Conservation (phyloP, 2,888 invertebrate species). For the Latrodectus hesperus region DNA sequence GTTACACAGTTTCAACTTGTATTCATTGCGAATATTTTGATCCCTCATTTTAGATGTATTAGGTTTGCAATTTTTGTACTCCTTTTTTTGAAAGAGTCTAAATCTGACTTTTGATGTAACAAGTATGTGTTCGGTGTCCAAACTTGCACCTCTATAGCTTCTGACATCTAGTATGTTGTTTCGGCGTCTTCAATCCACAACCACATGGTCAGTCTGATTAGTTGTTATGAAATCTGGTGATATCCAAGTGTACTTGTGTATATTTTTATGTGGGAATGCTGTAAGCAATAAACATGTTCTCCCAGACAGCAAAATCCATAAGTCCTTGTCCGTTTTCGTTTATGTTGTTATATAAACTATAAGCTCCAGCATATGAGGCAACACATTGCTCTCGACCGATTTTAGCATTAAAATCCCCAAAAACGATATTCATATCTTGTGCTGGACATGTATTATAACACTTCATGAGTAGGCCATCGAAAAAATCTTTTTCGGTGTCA, state of each 20-base stretch:
- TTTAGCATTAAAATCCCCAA: slow-evolving; percentile 12
- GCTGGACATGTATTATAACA: slow-evolving; percentile 2
- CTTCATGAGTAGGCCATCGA: slow-evolving; percentile 1
- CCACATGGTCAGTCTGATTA: slow-evolving; percentile 25
- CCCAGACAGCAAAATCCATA: slow-evolving; percentile 7
- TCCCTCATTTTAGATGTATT: slow-evolving; percentile 10
- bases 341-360: neutral
- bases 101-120: neutral
- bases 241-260: slow-evolving; percentile 11
- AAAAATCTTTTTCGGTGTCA: neutral
- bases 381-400: neutral
- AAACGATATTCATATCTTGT: slow-evolving; percentile 11
- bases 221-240: slow-evolving; percentile 11
- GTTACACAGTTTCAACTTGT: neutral
- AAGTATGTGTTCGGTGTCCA: slow-evolving; percentile 16
- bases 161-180: slow-evolving; percentile 15
- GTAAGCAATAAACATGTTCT: slow-evolving; percentile 18
- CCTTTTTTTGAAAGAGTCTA: neutral
- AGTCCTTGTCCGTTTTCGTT: slow-evolving; percentile 15
- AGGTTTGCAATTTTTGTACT: neutral
- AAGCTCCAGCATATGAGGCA: neutral
- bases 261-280: slow-evolving; percentile 12
- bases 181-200: slow-evolving; percentile 8
- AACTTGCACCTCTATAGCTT: slow-evolving; percentile 12
- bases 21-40: neutral